These are phyloP conservation scores for human DNA, from an alignment of 2,113 vertebrate species.

Conservation along the genomic window DNA sequence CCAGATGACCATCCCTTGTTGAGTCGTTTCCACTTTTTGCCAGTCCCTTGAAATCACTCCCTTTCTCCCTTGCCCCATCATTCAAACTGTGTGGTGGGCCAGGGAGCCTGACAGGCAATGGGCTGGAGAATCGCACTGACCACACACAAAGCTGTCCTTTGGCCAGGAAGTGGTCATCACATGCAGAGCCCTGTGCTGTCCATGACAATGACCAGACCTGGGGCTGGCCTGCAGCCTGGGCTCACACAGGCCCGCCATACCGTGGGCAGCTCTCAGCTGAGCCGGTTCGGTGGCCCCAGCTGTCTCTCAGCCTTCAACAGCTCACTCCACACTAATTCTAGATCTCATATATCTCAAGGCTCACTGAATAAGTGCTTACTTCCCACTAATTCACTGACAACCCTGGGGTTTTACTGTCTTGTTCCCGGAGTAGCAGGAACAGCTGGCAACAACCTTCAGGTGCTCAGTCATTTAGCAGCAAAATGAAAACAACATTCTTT, in stretches of 20 bases:
- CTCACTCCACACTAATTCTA: background rate
- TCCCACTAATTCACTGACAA: background rate
- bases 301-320: background rate
- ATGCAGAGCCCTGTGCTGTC: background rate
- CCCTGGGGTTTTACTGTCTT: background rate
- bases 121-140: background rate
- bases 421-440: background rate
- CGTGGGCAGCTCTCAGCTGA: accelerated
- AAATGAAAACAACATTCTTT: background rate
- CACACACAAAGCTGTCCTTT: background rate
- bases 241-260: background rate
- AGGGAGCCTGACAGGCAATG: accelerated
- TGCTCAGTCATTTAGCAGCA: background rate
- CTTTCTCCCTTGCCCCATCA: accelerated
- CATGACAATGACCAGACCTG: background rate
- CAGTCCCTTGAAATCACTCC: background rate
- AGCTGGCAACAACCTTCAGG: background rate
- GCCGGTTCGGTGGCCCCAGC: background rate
- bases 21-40: background rate
- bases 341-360: background rate
- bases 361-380: accelerated
- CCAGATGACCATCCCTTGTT: background rate
- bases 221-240: background rate
- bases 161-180: background rate
- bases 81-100: background rate